phyloP scores from a whole-genome alignment of 2,888 invertebrate genomes.

The Salpingus planirostris region DNA sequence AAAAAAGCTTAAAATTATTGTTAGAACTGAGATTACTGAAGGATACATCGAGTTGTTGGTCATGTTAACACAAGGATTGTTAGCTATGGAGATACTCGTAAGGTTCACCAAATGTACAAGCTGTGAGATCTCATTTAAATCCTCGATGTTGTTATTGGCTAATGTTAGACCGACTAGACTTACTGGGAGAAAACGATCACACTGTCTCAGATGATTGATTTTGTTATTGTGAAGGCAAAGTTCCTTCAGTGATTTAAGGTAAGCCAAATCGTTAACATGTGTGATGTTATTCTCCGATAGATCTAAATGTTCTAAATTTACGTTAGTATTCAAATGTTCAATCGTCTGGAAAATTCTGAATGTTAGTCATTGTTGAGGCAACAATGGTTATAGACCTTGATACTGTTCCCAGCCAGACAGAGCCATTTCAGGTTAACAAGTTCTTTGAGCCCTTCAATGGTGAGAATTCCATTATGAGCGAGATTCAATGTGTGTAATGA shows the following conservation, averaged over 20 bases:
- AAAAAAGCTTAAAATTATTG: constrained; percentile 23
- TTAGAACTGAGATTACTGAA: constrained; percentile 37
- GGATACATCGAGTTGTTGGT: constrained; percentile 72
- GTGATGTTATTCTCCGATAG: constrained; percentile 84
- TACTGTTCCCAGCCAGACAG: constrained; percentile 80
- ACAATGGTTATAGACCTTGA: too few species aligned
- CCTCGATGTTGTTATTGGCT: constrained; percentile 73
- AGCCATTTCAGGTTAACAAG: constrained; percentile 70
- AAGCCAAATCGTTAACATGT: constrained; percentile 75
- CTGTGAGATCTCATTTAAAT: constrained; percentile 79
- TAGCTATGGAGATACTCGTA: constrained; percentile 73
- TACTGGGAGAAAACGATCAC: constrained; percentile 72
- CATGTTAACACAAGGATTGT: constrained; percentile 81
- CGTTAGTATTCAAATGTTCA: constrained; percentile 77
- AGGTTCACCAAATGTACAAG: constrained; percentile 66
- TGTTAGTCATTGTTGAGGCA: constrained; percentile 13
- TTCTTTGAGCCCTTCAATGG: constrained; percentile 84
- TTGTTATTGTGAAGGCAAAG: constrained; percentile 79
- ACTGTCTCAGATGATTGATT: constrained; percentile 69
- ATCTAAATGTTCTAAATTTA: constrained; percentile 74
- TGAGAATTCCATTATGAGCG: constrained; percentile 79
- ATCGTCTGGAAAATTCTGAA: constrained; percentile 50
- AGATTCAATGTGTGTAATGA: constrained; percentile 74
- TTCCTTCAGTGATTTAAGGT: constrained; percentile 73
- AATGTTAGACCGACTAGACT: constrained; percentile 67